Base-by-base conservation (phyloP, 2,888 invertebrate genomes). In the Nycteola revayana region DNA sequence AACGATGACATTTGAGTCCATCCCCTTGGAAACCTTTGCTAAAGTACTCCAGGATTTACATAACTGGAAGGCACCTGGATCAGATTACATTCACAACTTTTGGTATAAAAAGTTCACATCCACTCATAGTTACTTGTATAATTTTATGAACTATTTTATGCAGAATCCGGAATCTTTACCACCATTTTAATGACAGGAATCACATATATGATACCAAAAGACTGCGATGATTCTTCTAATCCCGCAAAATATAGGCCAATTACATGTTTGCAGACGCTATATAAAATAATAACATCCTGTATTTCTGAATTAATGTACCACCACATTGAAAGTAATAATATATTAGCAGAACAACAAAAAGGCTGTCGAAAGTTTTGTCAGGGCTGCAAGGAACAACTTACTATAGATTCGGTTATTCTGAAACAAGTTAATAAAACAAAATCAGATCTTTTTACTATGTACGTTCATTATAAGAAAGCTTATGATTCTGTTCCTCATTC, bases 401-500 rank as follows among this genome's bases (percentile, higher is more conserved):
- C 28, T 7, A 47, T 43, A 28, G 42, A 47, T 7, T 28, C 37
- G 1, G 26, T 28, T 0, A 28, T 36, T 6, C 9, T 29, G 6
- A 32, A 30, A 10, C 20, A 28, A n/a, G 25, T 9, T 6, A 17
- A 18, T 0, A 39, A 32, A 9, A 4, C 28, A 2, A 35, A 36
- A 25, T 17, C 28, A 5, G 23, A 47, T 20, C 7, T 36, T 9
- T 26, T 25, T 9, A 18, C n/a, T 1, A 35, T 36, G 27, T 36
- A 33, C 21, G 30, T 42, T 0, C 37, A 39, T 10, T 42, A 36
- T 6, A 25, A 33, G 24, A 39, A 39, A 20, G 17, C 20, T 18
- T 18, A 18, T 18, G 18, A 18, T 6, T 18, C 18, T 18, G 18
- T 18, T 6, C 18, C 18, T 6, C 18, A 18, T 18, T 18, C 18